Evolutionary conservation across 2,113 vertebrate species (phyloP).

Genomic region (Nanorana parkeri): DNA sequence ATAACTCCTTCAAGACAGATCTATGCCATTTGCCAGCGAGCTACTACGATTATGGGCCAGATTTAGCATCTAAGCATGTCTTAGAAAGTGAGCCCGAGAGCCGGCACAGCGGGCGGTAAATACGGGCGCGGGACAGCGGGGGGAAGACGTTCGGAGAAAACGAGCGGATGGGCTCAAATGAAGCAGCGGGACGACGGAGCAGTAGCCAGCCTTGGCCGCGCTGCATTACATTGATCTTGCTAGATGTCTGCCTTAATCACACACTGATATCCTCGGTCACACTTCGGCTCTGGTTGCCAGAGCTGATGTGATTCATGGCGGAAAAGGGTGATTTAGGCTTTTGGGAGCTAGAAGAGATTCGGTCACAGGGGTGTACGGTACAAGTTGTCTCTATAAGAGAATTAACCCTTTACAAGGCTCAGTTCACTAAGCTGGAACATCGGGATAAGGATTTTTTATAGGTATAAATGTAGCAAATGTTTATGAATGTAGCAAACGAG

Average conservation of each 20-base stretch:
- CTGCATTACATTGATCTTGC: not conserved
- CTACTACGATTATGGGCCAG: too few relatives aligned
- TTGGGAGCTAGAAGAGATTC: not conserved
- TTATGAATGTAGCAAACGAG: too few relatives aligned
- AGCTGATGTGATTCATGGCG: slow-evolving; percentile 11
- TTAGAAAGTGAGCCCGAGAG: not conserved
- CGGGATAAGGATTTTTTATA: too few relatives aligned
- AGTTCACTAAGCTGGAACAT: too few relatives aligned
- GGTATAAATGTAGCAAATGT: too few relatives aligned
- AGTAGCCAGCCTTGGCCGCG: not conserved
- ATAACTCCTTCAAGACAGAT: too few relatives aligned
- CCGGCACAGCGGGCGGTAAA: not conserved
- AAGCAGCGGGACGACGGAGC: not conserved
- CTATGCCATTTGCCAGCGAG: too few relatives aligned
- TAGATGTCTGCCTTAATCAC: slow-evolving; percentile 30
- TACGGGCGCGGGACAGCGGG: not conserved
- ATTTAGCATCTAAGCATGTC: too few relatives aligned
- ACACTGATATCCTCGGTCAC: slow-evolving; percentile 13
- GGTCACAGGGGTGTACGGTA: not conserved
- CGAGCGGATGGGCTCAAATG: not conserved
- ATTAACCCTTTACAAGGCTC: too few relatives aligned
- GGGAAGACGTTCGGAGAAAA: slow-evolving; percentile 7
- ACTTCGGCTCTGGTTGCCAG: not conserved
- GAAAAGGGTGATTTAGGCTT: not conserved
- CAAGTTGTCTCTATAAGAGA: too few relatives aligned